Evolutionary conservation across 2,113 vertebrate genomes (phyloP), one percentile per base, ranked within the genome.

Genomic region (Eurypyga helias): DNA sequence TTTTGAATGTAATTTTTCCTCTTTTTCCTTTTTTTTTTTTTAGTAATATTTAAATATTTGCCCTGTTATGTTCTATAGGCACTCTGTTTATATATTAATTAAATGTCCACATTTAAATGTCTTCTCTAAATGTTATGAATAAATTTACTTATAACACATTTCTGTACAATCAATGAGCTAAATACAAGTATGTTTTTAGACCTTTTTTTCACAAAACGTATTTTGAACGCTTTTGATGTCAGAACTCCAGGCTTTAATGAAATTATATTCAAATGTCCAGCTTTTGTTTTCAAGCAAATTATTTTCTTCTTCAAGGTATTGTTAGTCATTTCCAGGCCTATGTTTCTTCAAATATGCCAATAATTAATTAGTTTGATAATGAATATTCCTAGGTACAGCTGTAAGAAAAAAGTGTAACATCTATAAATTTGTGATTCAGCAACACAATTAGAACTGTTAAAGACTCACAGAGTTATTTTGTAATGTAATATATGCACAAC

Each of bases 21-120:
- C 0, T 20, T 10, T 41, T 34, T 28, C 17, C 16, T 45, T 14
- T 45, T 45, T 45, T 45, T 13, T 45, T 5, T 46, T 4, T 0
- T 49, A 41, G 54, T 45, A 1, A 24, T 23, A 67, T 66, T 83
- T 72, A 10, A 4, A 34, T 62, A 3, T 6, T 16, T 41, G 12
- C 62, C 45, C 45, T 26, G 0, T 34, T 70, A 52, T 5, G 1
- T 64, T 80, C 8, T 33, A 17, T 8, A 51, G 3, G 3, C 6
- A 55, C 5, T 52, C 14, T 28, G 14, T 1, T 52, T 55, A 23
- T 48, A 43, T 54, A 17, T 13, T 43, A 84, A 43, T 48, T 48
- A 24, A 34, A 60, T 43, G 8, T 21, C n/a, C 23, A 60, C 6
- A 33, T 71, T 77, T 54, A 43, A 48, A 41, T 29, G 3, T 41